phyloP scores from a whole-genome alignment of 2,797 vertebrate species.

The Aplochiton taeniatus region DNA sequence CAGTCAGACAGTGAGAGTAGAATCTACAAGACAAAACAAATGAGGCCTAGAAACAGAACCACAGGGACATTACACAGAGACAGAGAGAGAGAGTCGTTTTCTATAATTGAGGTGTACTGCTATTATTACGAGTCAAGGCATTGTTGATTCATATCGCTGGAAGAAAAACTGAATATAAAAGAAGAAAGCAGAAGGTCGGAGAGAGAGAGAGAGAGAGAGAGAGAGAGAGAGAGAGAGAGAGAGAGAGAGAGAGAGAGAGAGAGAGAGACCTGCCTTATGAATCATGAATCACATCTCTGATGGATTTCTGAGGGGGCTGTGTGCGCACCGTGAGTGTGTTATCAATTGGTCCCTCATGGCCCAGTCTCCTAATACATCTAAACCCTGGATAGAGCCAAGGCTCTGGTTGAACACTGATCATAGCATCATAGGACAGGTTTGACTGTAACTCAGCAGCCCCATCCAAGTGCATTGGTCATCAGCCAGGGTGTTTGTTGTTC shows the following conservation, averaged over 20 bases:
- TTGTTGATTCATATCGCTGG: too few species aligned
- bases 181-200: too few species aligned
- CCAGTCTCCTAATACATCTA: constrained; percentile 35
- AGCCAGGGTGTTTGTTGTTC: constrained; percentile 44
- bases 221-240: too few species aligned
- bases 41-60: too few species aligned
- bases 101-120: too few species aligned
- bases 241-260: too few species aligned
- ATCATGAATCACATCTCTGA: constrained; percentile 40
- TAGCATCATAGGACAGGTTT: constrained; percentile 21
- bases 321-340: too few species aligned
- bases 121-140: too few species aligned
- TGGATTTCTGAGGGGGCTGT: constrained; percentile 43
- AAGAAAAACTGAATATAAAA: too few species aligned
- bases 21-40: too few species aligned
- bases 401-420: constrained; percentile 6
- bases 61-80: not conserved
- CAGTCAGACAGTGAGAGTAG: too few species aligned
- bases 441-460: constrained; percentile 39
- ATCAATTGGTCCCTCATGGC: constrained; percentile 49
- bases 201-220: too few species aligned
- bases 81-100: constrained; percentile 9
- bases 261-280: constrained; percentile 34
- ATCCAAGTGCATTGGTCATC: constrained; percentile 54
- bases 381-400: constrained; percentile 16